Evolutionary conservation across 2,113 vertebrate species (phyloP), one percentile per base, ranked within the genome.

Genomic region (Seriola dumerili): DNA sequence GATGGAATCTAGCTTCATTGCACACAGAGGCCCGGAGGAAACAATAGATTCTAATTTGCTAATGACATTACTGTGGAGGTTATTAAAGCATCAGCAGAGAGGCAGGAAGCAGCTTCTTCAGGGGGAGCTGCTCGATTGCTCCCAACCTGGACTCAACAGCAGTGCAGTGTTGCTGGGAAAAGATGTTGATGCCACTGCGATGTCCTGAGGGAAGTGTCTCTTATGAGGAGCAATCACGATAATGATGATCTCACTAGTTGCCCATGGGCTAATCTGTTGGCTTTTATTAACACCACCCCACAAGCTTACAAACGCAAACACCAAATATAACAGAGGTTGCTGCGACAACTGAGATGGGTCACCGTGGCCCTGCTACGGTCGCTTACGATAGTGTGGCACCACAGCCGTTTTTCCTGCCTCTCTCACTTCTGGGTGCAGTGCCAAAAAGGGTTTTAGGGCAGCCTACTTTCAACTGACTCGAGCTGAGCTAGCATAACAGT

Each of bases 21-120:
- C 80, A 68, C 85, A 76, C 71, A 67, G 57, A 75, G 29, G 85
- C 87, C 85, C n/a, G 10, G 65, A 89, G 84, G 89, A 90, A 80
- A 89, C 85, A 86, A 82, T 80, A 78, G 80, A 83, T 85, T 81
- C 85, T 94, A 91, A 94, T 92, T 91, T 91, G 88, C 83, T 92
- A 93, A 93, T 91, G 92, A 92, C 88, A 80, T 88, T 85, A 83
- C 85, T 84, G 84, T 78, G 84, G 85, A 92, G 90, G 91, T 91
- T 89, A 90, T 91, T 91, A 92, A 89, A 90, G 89, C 86, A 38
- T 83, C 86, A 63, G 81, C 57, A 57, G 79, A 86, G 85, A 86
- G 67, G 61, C 62, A 77, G 90, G 84, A 85, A 85, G 83, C 44
- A 23, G 68, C 71, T 73, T 86, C 78, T 85, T 72, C 59, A 25